phyloP scores from a whole-genome alignment of 2,797 vertebrate species.

The Dendrocincla fuliginosa region DNA sequence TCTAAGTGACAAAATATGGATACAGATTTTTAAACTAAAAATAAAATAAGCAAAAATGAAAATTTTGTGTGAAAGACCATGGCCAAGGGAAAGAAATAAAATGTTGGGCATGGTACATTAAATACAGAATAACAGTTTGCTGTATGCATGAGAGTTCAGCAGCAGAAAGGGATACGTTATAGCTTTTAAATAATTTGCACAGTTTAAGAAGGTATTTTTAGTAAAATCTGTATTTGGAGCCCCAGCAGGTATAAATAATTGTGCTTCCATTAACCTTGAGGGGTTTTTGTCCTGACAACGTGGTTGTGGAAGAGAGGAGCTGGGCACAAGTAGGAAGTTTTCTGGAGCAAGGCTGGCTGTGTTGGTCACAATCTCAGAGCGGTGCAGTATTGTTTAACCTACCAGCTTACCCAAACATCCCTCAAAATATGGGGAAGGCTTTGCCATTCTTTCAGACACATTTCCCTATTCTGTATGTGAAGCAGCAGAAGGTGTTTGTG shows the following conservation, averaged over 20 bases:
- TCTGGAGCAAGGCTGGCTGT: background rate
- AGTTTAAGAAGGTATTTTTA: background rate
- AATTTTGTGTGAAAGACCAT: background rate
- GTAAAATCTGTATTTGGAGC: background rate
- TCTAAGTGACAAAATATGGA: constrained; percentile 27
- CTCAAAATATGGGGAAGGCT: background rate
- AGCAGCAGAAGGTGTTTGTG: constrained; percentile 38
- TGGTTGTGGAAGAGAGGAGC: background rate
- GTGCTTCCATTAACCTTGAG: background rate
- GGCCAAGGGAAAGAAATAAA: background rate
- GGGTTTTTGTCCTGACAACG: background rate
- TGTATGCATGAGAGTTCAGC: background rate
- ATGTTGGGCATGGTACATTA: background rate
- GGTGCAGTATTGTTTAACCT: background rate
- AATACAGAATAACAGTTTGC: background rate
- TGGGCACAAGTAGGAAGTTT: background rate
- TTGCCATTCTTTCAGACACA: background rate
- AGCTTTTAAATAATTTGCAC: background rate
- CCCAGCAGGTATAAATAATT: background rate
- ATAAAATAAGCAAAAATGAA: background rate
- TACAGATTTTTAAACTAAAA: background rate
- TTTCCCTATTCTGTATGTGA: constrained; percentile 9
- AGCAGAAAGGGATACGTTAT: background rate
- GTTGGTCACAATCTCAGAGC: background rate
- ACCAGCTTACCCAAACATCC: background rate